Evolutionary conservation across 1,140 invertebrate species (phyloP), one percentile per base, ranked within the genome.

Genomic region (Littorina saxatilis): DNA sequence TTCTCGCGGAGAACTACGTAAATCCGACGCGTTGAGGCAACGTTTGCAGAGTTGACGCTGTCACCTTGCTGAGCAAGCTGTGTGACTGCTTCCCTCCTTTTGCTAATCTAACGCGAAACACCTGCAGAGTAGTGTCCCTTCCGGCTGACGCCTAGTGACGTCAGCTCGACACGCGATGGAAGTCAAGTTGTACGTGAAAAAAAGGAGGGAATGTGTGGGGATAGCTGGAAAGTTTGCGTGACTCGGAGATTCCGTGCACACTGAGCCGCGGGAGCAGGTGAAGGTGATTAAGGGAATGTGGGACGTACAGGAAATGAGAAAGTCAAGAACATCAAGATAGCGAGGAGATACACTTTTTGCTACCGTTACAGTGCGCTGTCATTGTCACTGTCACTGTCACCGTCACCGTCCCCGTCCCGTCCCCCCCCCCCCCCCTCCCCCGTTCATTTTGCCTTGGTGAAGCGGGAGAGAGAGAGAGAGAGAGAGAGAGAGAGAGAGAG

Each of bases 91-190:
- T 73, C 23, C 2, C 40, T 37, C 29, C 70, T 43, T 37, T 43
- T 0, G 20, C 40, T 37, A 7, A 40, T 73, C 40, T 73, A n/a
- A 43, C 4, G 39, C 29, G 39, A 20, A 39, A 73, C 70, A 73
- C 70, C 70, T 43, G 70, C 70, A 73, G 70, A 61, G 58, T 61
- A 9, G n/a, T 73, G 15, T 73, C 70, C 70, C 70, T 39, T 27
- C 35, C 5, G 58, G 7, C 27, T 29, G 58, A 29, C 58, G n/a
- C 27, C 23, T 23, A 7, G 58, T 61, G 58, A 61, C 58, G 58
- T 61, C 58, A 61, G 7, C 58, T 5, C 27, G 23, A 23, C 58
- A 61, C 58, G 58, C 58, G n/a, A 4, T 5, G 58, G 20, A 23
- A 23, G 20, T 7, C n/a, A 61, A 23, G n/a, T 9, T 5, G 58